These are phyloP conservation scores for Pachyrhynchus sulphureomaculatus DNA, from an alignment of 1,140 invertebrate species.

Conservation along the genomic window DNA sequence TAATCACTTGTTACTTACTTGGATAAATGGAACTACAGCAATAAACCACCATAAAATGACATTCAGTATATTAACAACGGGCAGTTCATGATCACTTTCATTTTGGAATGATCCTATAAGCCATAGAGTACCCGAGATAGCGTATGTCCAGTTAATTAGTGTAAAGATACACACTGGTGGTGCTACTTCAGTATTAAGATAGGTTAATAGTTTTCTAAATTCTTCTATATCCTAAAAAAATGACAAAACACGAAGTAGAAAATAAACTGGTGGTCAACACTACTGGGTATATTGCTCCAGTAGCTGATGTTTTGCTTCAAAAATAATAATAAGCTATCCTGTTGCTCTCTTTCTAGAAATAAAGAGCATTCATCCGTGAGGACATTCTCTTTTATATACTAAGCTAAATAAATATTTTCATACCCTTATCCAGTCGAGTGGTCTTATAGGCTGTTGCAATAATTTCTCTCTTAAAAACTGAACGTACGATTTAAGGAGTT, in stretches of 20 bases:
- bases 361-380: no score
- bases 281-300: no score
- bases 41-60: slow-evolving; percentile 69
- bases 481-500: slow-evolving; percentile 70
- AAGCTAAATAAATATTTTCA: slow-evolving; percentile 39
- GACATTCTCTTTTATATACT: no score
- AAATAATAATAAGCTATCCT: no score
- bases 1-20: slow-evolving; percentile 58
- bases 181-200: slow-evolving; percentile 71
- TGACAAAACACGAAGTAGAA: neutral
- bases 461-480: slow-evolving; percentile 69
- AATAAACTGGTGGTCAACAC: no score
- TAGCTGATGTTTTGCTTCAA: no score
- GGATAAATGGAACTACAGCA: slow-evolving; percentile 67
- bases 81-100: slow-evolving; percentile 49
- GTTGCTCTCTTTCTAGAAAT: no score
- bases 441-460: slow-evolving; percentile 67
- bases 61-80: slow-evolving; percentile 63
- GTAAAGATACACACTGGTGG: slow-evolving; percentile 74
- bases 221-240: slow-evolving; percentile 59
- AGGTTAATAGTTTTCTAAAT: slow-evolving; percentile 71
- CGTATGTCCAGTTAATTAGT: slow-evolving; percentile 71
- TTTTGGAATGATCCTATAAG: slow-evolving; percentile 56
- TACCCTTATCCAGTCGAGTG: slow-evolving; percentile 76
- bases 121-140: slow-evolving; percentile 66